These are phyloP conservation scores for Python bivittatus DNA, from an alignment of 2,113 vertebrate genomes.

Conservation along the genomic window DNA sequence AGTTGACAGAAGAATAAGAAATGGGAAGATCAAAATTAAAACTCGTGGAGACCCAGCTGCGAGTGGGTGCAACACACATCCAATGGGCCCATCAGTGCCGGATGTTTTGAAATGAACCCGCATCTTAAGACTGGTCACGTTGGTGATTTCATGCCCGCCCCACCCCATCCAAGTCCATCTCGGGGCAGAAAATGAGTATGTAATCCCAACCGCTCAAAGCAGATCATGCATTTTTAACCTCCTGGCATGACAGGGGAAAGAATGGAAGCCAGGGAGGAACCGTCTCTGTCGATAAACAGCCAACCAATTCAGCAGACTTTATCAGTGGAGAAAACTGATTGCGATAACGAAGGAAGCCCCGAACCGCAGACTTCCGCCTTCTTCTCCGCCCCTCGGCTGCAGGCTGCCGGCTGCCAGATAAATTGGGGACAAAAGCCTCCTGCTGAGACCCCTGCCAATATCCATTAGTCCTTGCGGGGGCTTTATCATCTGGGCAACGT, in stretches of 20 bases:
- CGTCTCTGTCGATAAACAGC: constrained; percentile 64
- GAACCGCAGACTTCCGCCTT: constrained; percentile 64
- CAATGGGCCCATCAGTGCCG: constrained; percentile 37
- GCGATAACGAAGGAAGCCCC: constrained; percentile 71
- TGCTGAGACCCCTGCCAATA: constrained; percentile 59
- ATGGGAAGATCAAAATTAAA: constrained; percentile 44
- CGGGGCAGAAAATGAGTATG: constrained; percentile 49
- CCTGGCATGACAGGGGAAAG: constrained; percentile 48
- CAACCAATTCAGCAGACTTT: constrained; percentile 70
- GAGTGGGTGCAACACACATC: background rate
- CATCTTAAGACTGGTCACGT: constrained; percentile 43
- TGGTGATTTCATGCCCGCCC: constrained; percentile 39
- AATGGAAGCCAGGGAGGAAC: constrained; percentile 58
- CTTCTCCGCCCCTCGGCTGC: constrained; percentile 1
- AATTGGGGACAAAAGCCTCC: constrained; percentile 71
- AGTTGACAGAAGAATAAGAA: constrained; percentile 38
- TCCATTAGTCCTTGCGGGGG: constrained; percentile 71
- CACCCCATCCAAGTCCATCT: background rate
- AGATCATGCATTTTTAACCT: constrained; percentile 69
- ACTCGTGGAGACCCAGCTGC: constrained; percentile 41
- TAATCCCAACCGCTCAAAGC: constrained; percentile 54
- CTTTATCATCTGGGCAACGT: constrained; percentile 68
- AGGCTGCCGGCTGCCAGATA: constrained; percentile 73
- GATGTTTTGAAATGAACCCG: constrained; percentile 44
- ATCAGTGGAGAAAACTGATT: constrained; percentile 70